phyloP scores from a whole-genome alignment of 1,140 invertebrate species.

The Lithobius niger region DNA sequence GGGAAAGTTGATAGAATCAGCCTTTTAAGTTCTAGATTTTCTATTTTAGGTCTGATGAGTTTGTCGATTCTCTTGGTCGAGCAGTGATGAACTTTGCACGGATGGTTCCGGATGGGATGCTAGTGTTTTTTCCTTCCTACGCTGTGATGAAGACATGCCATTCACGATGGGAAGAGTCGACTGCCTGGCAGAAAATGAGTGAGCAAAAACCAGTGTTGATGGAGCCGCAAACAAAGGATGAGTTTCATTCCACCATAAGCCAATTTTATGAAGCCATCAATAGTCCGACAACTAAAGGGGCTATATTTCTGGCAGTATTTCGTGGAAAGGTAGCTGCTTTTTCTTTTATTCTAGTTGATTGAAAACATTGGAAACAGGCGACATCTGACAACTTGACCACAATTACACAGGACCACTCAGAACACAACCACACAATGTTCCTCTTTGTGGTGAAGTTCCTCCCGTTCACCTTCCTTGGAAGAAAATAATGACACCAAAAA shows the following conservation, averaged over 20 bases:
- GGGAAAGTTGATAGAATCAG: no score
- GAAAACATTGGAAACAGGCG: no score
- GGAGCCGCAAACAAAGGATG: conserved; percentile 71
- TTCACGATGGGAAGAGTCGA: conserved; percentile 63
- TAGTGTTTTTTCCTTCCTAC: conserved; percentile 97
- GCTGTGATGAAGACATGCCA: conserved; percentile 68
- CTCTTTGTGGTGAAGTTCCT: no score
- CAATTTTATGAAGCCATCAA: conserved; percentile 73
- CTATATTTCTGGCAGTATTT: conserved; percentile 90
- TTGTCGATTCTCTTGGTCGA: conserved; percentile 59
- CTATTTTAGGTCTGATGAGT: not conserved
- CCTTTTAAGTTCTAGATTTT: not conserved
- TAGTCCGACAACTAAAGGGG: conserved; percentile 53
- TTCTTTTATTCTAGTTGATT: no score
- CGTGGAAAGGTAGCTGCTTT: conserved; percentile 91
- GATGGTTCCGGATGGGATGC: conserved; percentile 79
- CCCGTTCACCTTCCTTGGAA: no score
- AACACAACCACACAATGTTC: no score
- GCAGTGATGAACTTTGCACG: conserved; percentile 65
- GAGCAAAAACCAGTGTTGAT: conserved; percentile 63
- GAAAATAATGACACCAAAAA: no score
- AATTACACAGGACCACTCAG: no score
- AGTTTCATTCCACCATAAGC: conserved; percentile 61
- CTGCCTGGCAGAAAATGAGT: conserved; percentile 64
- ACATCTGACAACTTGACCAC: no score